Conservation (phyloP, 92 coral and sea anemone genomes). For the Parazoanthus darwini region DNA sequence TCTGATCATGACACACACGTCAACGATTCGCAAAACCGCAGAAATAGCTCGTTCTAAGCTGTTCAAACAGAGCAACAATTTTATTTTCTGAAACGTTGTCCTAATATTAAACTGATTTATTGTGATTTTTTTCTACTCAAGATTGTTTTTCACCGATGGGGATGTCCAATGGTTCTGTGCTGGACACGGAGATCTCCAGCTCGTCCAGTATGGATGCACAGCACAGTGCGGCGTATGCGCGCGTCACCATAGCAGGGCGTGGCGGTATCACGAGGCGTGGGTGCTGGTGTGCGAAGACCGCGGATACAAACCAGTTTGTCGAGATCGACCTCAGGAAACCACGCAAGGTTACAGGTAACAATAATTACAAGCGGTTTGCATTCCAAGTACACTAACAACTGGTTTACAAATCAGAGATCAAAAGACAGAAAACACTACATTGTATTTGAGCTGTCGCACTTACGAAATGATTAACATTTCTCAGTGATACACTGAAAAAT, state of each 20-base stretch:
- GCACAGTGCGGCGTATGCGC: slow-evolving; percentile 69
- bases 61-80: background rate
- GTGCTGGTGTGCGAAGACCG: slow-evolving; percentile 87
- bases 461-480: no score
- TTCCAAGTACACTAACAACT: background rate
- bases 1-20: background rate
- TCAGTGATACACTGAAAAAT: no score
- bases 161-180: slow-evolving; percentile 69
- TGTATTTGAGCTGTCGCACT: no score
- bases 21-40: no score
- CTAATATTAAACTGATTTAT: no score
- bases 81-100: background rate
- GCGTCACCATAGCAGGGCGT: slow-evolving; percentile 60
- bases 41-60: background rate
- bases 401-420: background rate
- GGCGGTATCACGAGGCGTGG: slow-evolving; percentile 61
- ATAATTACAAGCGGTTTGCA: background rate
- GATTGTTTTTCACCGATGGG: slow-evolving; percentile 94
- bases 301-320: slow-evolving; percentile 66
- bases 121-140: slow-evolving; percentile 13
- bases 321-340: slow-evolving; percentile 87
- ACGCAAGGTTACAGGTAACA: slow-evolving; percentile 84
- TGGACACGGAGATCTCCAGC: slow-evolving; percentile 71
- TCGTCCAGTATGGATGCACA: slow-evolving; percentile 72
- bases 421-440: no score